These are phyloP conservation scores for Mesorhabditis spiculigera DNA, from an alignment of 2,888 invertebrate genomes.

Conservation along the genomic window DNA sequence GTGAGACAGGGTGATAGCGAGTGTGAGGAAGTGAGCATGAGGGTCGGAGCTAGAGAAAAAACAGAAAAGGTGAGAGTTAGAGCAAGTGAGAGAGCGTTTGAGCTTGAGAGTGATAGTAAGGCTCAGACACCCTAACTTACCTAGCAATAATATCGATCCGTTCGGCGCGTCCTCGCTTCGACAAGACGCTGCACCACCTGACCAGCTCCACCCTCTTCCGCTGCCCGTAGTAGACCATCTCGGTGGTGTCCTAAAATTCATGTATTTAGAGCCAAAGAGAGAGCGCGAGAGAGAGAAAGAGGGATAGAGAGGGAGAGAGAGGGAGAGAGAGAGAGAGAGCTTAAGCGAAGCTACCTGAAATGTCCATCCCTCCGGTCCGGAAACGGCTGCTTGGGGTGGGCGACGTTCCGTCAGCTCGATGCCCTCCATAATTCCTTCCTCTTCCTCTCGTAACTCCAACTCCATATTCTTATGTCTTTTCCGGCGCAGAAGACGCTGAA, in stretches of 20 bases:
- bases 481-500: conserved; percentile 37
- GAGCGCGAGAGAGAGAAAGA: not conserved
- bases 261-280: not conserved
- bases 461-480: conserved; percentile 33
- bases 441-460: conserved; percentile 34
- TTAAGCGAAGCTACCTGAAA: conserved; percentile 21
- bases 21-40: too few species aligned
- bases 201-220: conserved; percentile 55
- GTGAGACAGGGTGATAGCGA: too few species aligned
- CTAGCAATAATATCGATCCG: conserved; percentile 57
- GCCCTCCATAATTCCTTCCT: conserved; percentile 25
- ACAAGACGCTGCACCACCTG: conserved; percentile 53
- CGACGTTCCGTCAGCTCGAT: conserved; percentile 18
- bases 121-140: conserved; percentile 20
- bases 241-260: conserved; percentile 34
- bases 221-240: conserved; percentile 50
- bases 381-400: conserved; percentile 22
- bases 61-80: too few species aligned
- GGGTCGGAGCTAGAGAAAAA: too few species aligned
- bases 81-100: too few species aligned
- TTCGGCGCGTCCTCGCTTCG: conserved; percentile 52
- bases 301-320: too few species aligned
- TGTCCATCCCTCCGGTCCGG: conserved; percentile 39
- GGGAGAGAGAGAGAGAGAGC: too few species aligned
- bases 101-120: not conserved